These are phyloP conservation scores for Echinops telfairi DNA, from an alignment of 2,113 vertebrate species.

Conservation along the genomic window DNA sequence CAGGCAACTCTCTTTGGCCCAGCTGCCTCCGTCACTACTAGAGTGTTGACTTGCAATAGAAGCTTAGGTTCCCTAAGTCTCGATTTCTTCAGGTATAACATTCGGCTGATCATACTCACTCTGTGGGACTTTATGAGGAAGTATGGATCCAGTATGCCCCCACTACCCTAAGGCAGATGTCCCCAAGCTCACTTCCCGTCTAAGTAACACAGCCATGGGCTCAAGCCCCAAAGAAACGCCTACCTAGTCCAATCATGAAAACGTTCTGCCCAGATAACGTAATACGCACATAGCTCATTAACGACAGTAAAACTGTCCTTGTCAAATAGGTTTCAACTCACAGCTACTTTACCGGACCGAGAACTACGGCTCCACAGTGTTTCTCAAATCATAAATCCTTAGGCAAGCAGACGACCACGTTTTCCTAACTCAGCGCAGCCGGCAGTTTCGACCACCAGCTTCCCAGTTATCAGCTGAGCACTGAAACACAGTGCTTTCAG, in stretches of 20 bases:
- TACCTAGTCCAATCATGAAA: too few relatives aligned
- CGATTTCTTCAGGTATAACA: not conserved
- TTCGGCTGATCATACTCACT: not conserved
- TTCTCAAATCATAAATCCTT: too few relatives aligned
- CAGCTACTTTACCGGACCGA: not conserved
- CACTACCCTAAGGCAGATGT: not conserved
- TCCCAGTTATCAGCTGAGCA: too few relatives aligned
- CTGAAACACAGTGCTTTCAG: too few relatives aligned
- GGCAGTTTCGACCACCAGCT: too few relatives aligned
- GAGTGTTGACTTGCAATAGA: not conserved
- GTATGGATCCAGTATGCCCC: not conserved
- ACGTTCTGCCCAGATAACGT: not conserved
- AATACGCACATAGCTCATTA: not conserved
- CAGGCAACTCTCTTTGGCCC: not conserved
- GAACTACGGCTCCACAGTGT: not conserved
- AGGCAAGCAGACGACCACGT: too few relatives aligned
- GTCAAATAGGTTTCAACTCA: not conserved
- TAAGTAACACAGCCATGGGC: conserved; percentile 19
- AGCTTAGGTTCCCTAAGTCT: not conserved
- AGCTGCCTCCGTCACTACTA: not conserved
- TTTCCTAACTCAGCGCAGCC: too few relatives aligned
- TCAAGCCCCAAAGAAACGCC: not conserved
- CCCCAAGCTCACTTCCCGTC: not conserved
- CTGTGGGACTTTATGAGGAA: not conserved
- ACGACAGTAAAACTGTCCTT: not conserved